A percentile compares a stretch with the other conserved stretches of the same genome.
These are phyloP conservation scores for Gymnocephalus cernua DNA, from an alignment of 2,113 vertebrate species.

Conservation along the genomic window DNA sequence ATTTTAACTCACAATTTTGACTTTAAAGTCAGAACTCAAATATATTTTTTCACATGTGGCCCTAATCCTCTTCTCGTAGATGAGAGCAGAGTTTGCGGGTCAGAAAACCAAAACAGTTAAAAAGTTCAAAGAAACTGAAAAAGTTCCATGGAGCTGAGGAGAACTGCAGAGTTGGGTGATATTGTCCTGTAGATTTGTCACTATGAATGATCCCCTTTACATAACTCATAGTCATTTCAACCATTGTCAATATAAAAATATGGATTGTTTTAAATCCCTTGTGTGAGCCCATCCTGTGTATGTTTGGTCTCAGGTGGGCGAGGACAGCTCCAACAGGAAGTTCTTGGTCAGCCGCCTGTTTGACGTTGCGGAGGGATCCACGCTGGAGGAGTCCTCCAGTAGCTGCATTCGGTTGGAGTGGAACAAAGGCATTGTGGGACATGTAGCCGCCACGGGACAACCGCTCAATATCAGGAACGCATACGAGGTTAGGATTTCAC, in stretches of 20 bases:
- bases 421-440: constrained; percentile 99
- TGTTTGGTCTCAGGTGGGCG: constrained; percentile 82
- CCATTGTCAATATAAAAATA: not conserved
- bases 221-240: not conserved
- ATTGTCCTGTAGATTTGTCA: no score
- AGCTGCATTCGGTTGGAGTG: constrained; percentile 95
- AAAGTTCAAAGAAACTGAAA: no score
- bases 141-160: no score
- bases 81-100: no score
- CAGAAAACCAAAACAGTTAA: no score
- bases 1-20: no score
- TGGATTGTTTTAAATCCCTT: not conserved
- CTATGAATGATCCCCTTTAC: no score
- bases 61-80: no score
- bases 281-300: constrained; percentile 10
- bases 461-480: constrained; percentile 96
- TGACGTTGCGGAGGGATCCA: constrained; percentile 96
- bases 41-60: no score
- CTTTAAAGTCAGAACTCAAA: no score
- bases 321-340: constrained; percentile 97
- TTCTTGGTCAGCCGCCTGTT: constrained; percentile 95
- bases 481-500: constrained; percentile 88
- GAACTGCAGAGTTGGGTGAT: no score
- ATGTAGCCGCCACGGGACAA: constrained; percentile 93
- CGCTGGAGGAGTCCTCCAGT: constrained; percentile 94